Conservation (phyloP, 2,888 invertebrate genomes). For the Alloscopus bannaensis region DNA sequence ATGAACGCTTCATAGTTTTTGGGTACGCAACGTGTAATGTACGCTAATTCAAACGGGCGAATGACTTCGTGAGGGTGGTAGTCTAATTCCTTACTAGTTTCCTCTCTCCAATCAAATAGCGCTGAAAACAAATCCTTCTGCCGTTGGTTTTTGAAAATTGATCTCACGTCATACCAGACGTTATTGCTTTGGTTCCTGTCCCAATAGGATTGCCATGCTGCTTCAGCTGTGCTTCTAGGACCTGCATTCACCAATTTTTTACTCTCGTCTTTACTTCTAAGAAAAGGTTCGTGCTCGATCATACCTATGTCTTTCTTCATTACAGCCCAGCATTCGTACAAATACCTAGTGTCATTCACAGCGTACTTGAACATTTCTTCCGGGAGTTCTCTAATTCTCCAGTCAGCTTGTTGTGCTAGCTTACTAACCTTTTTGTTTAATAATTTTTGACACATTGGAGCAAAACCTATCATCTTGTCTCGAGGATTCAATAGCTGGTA, state of each 20-base stretch:
- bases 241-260: neutral
- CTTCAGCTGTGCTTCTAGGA: neutral
- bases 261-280: neutral
- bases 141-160: neutral
- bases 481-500: neutral
- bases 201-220: neutral
- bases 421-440: neutral
- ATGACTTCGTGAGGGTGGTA: neutral
- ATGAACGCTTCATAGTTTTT: no score
- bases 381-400: neutral
- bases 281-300: conserved; percentile 17
- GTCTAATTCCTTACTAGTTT: conserved; percentile 9
- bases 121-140: conserved; percentile 12
- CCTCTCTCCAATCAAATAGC: conserved; percentile 21
- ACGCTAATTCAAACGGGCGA: neutral
- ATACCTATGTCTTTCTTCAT: conserved; percentile 3
- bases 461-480: neutral
- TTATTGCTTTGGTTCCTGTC: neutral
- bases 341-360: neutral
- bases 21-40: conserved; percentile 21
- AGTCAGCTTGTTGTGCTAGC: conserved; percentile 2
- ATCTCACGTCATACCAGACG: neutral
- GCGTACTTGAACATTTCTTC: conserved; percentile 15
- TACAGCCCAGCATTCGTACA: conserved; percentile 32
- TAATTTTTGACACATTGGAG: neutral